Percentiles rank a stretch among this genome's conserved stretches.
Evolutionary conservation across 1,140 invertebrate genomes (phyloP).

Genomic region (Mizuhopecten yessoensis): DNA sequence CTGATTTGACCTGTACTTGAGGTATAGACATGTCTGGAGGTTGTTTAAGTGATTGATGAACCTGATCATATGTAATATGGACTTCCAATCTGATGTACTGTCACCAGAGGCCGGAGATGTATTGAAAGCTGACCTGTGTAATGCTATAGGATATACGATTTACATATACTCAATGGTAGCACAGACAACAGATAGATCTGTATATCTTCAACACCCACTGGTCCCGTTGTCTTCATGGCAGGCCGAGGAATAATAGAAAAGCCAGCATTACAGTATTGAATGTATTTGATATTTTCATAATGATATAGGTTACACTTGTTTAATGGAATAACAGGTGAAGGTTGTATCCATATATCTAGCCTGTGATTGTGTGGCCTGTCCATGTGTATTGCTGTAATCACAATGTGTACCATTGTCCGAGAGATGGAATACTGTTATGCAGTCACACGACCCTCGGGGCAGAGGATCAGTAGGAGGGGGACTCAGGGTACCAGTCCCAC

Average conservation of each 20-base stretch:
- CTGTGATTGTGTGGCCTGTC: too few relatives aligned
- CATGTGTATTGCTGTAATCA: background rate
- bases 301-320: background rate
- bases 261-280: background rate
- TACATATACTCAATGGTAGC: background rate
- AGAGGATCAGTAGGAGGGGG: too few relatives aligned
- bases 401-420: background rate
- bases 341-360: background rate
- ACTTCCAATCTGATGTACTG: background rate
- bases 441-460: background rate
- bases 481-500: background rate
- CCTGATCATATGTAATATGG: background rate
- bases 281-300: background rate
- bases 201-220: background rate
- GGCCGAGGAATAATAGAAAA: background rate
- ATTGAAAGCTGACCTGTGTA: constrained; percentile 14
- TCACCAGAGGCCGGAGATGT: background rate
- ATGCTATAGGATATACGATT: background rate
- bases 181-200: background rate
- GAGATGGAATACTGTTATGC: background rate
- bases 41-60: background rate
- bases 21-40: background rate
- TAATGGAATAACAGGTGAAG: background rate
- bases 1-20: background rate
- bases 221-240: constrained; percentile 1